Evolutionary conservation across 2,113 vertebrate genomes (phyloP), one percentile per base, ranked within the genome.

Genomic region (Micronycteris hirsuta): DNA sequence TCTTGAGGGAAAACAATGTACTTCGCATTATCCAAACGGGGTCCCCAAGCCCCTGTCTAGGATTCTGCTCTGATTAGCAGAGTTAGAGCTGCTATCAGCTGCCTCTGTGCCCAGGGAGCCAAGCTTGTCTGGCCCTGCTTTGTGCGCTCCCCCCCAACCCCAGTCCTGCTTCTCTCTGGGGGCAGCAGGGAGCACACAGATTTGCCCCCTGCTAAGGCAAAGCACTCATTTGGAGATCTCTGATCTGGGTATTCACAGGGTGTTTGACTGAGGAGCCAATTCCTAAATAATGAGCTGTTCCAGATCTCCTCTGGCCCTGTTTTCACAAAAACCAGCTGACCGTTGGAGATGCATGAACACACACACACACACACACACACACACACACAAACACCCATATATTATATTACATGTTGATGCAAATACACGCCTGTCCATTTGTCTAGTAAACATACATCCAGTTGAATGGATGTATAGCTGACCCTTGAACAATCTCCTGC

Each of bases 1-100:
- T 91, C 84, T 86, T 86, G 65, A 88, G 81, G 71, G 87, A 91
- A 94, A 91, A 71, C 93, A 95, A 74, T 65, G 41, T 16, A 93
- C 88, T 95, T 94, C 54, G 67, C 77, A 92, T 92, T 73, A 86
- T 61, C 78, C 87, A 88, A 43, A 70, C 71, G 2, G 73, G 45
- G 76, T 85, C 82, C 85, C 71, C 13, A 65, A 92, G 14, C 12
- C 49, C 85, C 85, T 36, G 8, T 31, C 31, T 16, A 41, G 61
- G 58, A 54, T 45, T 92, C 74, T 54, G 77, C 61, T 83, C 84
- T n/a, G 20, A 83, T 41, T 22, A 24, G 73, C 41, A 28, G 43
- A 52, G 16, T 63, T 14, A 2, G 22, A 43, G 45, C 81, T 49
- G 56, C 58, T 38, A 6, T 16, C 1, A 52, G 14, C 68, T 31